Evolutionary conservation across 2,113 vertebrate genomes (phyloP).

Genomic region (Periophthalmus modestus): DNA sequence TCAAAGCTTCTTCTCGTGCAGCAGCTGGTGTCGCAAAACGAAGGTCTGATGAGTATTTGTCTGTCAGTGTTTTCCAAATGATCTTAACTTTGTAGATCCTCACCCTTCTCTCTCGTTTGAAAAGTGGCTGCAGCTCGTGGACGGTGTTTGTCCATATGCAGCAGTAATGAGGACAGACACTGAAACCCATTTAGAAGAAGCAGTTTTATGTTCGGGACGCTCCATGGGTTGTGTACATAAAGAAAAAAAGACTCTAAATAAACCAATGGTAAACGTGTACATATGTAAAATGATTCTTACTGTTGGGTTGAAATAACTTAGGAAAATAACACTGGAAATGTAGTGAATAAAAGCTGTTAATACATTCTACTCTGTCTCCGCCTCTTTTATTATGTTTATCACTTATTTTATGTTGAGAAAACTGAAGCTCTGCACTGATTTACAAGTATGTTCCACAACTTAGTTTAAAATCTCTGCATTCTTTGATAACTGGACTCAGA

Average conservation of each 20-base stretch:
- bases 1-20: slow-evolving; percentile 5
- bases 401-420: too few species aligned
- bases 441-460: too few species aligned
- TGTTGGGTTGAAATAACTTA: slow-evolving; percentile 60
- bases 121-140: slow-evolving; percentile 17
- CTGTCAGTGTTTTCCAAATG: slow-evolving; percentile 28
- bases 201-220: slow-evolving; percentile 31
- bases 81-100: slow-evolving; percentile 23
- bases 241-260: slow-evolving; percentile 44
- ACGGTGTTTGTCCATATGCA: slow-evolving; percentile 4
- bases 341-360: slow-evolving; percentile 75
- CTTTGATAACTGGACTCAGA: too few species aligned
- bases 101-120: slow-evolving; percentile 4
- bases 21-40: slow-evolving; percentile 9
- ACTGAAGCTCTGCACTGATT: too few species aligned
- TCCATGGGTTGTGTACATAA: slow-evolving; percentile 51
- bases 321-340: slow-evolving; percentile 69
- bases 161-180: slow-evolving; percentile 19
- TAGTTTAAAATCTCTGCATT: too few species aligned
- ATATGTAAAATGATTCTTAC: slow-evolving; percentile 71
- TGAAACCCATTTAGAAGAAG: slow-evolving; percentile 27
- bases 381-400: not conserved
- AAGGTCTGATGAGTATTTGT: slow-evolving; percentile 12
- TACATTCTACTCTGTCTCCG: slow-evolving; percentile 54
- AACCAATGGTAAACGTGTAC: slow-evolving; percentile 67